A percentile compares a stretch with the other conserved stretches of the same genome.
phyloP scores from a whole-genome alignment of 2,888 invertebrate genomes.

The Bunonema sp. region DNA sequence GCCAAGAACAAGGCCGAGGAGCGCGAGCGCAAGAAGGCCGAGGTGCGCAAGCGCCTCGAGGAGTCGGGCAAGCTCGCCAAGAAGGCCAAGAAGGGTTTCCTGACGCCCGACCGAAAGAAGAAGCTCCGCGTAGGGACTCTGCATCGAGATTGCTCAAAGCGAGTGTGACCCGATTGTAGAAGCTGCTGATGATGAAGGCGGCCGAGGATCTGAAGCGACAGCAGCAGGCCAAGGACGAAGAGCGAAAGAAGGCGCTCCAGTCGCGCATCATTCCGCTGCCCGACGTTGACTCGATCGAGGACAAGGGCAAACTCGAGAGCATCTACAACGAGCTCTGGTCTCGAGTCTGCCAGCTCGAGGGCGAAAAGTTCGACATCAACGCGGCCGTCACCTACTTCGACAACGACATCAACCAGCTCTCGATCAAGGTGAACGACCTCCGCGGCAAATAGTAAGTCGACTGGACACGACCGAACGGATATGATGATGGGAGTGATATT shows the following conservation, averaged over 20 bases:
- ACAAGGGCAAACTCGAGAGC: slow-evolving; percentile 56
- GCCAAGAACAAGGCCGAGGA: slow-evolving; percentile 71
- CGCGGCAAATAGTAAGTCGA: slow-evolving; percentile 75
- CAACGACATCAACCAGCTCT: slow-evolving; percentile 79
- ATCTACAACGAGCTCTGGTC: slow-evolving; percentile 48
- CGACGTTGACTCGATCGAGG: slow-evolving; percentile 62
- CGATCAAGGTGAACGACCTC: slow-evolving; percentile 96
- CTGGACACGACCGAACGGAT: slow-evolving; percentile 1
- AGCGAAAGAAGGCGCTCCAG: slow-evolving; percentile 73
- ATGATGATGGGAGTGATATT: too few species aligned
- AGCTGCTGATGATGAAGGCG: slow-evolving; percentile 97
- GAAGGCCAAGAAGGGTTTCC: slow-evolving; percentile 90
- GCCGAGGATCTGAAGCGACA: slow-evolving; percentile 97
- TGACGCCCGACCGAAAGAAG: slow-evolving; percentile 99
- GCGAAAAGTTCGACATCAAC: slow-evolving; percentile 63
- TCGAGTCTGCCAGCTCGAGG: slow-evolving; percentile 47
- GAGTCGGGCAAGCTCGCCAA: slow-evolving; percentile 93
- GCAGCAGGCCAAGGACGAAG: slow-evolving; percentile 91
- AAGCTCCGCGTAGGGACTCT: slow-evolving; percentile 76
- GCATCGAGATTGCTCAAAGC: background rate
- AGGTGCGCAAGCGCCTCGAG: slow-evolving; percentile 92
- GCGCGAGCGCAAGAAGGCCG: slow-evolving; percentile 91
- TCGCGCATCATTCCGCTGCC: slow-evolving; percentile 79
- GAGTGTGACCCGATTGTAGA: slow-evolving; percentile 52
- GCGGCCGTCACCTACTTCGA: slow-evolving; percentile 20